Base-by-base conservation (phyloP, 1,140 invertebrate genomes). In the Magallana angulata region DNA sequence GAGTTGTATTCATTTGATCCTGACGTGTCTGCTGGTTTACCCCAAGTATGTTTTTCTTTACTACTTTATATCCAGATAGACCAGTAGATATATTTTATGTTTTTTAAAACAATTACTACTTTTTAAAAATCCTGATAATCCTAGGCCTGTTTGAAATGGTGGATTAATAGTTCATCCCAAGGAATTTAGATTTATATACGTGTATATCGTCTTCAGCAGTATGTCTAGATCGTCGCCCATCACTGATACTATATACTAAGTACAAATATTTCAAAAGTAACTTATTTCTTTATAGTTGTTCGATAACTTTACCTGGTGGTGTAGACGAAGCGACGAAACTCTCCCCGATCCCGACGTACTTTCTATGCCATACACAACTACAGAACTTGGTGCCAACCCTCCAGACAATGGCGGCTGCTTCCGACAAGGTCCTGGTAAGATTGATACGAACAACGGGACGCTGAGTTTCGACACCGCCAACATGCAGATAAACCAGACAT, bases 1-100 rank as follows among this genome's bases (percentile, higher is more conserved):
- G 59, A 68, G 3, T 71, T 5, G 0, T 92, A 92, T 71, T 95
- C 95, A 7, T 89, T 88, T 24, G 95, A 95, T 85, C 95, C 94
- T 1, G 94, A 95, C 85, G 71, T 92, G 0, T 84, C 84, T 7
- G 18, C 62, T 1, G 81, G 84, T 6, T 62, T 36, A 57, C 9
- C 80, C 57, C 87, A 90, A 85, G 91, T 91, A 89, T n/a, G 81
- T 5, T 5, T 81, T 59, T 24, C 18, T 59, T 81, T 71, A n/a
- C n/a, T 16, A 12, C 60, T 16, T 62, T 62, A 14, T 62, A 14
- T 1, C 60, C n/a, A 62, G 14, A 60, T 62, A 12, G 12, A 62
- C 60, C 36, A 48, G 36, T 48, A 48, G 36, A 48, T 48, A 48
- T 16, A 16, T 12, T 7, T 18, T 24, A 80, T 48, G 12, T 7